Evolutionary conservation across 2,888 invertebrate genomes (phyloP), one percentile per base, ranked within the genome.

Genomic region (Eupithecia centaureata): DNA sequence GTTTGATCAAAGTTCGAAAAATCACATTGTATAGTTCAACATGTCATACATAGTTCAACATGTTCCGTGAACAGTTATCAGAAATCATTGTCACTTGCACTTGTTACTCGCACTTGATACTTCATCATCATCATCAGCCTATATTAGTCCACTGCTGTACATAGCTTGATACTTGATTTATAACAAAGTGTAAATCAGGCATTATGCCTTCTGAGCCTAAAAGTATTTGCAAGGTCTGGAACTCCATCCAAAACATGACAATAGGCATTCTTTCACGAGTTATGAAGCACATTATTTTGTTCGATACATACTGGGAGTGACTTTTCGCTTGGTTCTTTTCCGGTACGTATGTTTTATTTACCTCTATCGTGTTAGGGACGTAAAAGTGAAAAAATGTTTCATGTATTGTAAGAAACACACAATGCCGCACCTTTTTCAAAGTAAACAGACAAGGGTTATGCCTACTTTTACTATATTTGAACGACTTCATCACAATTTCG

Each of bases 311-410:
- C 13, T 12, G 51, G 25, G 51, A 12, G 25, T 5, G 15, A 5
- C 8, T 2, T 18, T 18, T 13, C 38, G 38, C 38, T 42, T n/a
- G n/a, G n/a, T n/a, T n/a, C n/a, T 52, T 52, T 52, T 54, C 28
- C 54, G n/a, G n/a, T 54, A 1, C 28, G 28, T 30, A 54, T 27
- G 15, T 52, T 54, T 28, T 54, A 15, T 54, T 28, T 15, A 25
- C 54, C n/a, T 54, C 54, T 28, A 54, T 30, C 13, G 54, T n/a
- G 54, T 15, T 54, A 54, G 28, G n/a, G 3, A 52, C 28, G 54
- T 54, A 28, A 54, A 1, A 52, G 27, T 52, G 28, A n/a, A 54
- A 54, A 54, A 28, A 8, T 8, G 28, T 54, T 54, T 54, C 27
- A 28, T 30, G 8, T n/a, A 54, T 54, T 54, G 28, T 54, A 42